A percentile compares a stretch with the other conserved stretches of the same genome.
phyloP scores from a whole-genome alignment of 1,140 invertebrate genomes.

The Nephotettix cincticeps region DNA sequence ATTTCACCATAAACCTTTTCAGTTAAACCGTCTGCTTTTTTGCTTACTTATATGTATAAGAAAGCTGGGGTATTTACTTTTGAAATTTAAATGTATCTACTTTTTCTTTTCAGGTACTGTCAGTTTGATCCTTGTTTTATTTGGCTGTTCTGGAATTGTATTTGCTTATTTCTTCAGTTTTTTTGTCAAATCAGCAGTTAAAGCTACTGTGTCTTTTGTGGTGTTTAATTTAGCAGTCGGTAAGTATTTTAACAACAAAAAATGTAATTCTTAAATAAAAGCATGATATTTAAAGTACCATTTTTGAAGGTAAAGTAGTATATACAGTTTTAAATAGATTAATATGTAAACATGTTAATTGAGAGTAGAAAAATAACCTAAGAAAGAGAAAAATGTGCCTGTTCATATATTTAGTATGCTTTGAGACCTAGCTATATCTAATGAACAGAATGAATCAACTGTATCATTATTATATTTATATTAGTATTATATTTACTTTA shows the following conservation, averaged over 20 bases:
- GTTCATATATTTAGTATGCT: neutral
- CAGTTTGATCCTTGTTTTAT: slow-evolving; percentile 30
- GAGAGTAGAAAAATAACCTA: neutral
- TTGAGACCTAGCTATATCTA: too few relatives aligned
- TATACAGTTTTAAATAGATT: neutral
- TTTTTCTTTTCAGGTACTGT: slow-evolving; percentile 38
- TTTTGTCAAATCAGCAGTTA: slow-evolving; percentile 32
- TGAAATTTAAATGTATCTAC: too few relatives aligned
- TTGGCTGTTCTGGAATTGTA: slow-evolving; percentile 32
- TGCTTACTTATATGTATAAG: too few relatives aligned
- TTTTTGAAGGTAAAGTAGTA: neutral
- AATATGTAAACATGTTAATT: neutral
- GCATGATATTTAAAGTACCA: neutral
- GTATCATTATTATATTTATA: too few relatives aligned
- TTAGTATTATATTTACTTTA: too few relatives aligned
- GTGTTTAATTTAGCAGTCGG: slow-evolving; percentile 32
- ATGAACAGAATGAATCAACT: too few relatives aligned
- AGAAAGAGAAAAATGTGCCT: neutral
- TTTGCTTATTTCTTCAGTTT: slow-evolving; percentile 38
- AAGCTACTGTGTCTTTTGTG: slow-evolving; percentile 28
- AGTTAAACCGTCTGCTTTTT: too few relatives aligned
- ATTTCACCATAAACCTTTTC: too few relatives aligned
- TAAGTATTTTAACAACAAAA: slow-evolving; percentile 10
- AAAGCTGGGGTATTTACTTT: neutral
- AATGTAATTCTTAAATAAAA: neutral